Conservation (phyloP, 2,797 vertebrate species). For the Graptemys geographica region DNA sequence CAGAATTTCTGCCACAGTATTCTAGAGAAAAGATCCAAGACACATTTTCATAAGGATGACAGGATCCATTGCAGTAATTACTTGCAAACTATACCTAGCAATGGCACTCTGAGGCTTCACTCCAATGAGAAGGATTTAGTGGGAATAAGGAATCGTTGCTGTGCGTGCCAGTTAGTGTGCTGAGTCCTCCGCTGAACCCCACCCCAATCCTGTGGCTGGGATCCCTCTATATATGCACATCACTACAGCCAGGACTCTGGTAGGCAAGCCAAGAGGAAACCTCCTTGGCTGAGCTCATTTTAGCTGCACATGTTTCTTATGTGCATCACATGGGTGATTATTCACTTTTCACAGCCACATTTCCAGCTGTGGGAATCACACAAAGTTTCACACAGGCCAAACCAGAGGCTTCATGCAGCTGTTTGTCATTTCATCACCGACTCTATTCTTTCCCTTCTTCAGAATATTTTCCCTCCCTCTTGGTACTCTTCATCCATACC, state of each 20-base stretch:
- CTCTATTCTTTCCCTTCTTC: neutral
- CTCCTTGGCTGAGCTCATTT: neutral
- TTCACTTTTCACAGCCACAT: neutral
- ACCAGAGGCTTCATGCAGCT: neutral
- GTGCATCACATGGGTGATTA: neutral
- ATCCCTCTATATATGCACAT: neutral
- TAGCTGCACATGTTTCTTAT: neutral
- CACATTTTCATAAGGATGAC: neutral
- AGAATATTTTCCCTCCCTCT: neutral
- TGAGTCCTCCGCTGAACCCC: neutral
- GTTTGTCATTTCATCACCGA: neutral
- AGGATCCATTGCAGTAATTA: neutral
- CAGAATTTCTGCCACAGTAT: neutral
- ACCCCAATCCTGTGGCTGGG: fast-evolving
- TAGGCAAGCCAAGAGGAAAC: neutral
- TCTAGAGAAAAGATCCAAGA: neutral
- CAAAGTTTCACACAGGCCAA: neutral
- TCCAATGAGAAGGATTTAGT: neutral
- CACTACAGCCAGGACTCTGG: neutral
- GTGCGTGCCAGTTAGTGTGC: neutral
- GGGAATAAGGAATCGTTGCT: neutral
- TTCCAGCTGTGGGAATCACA: neutral
- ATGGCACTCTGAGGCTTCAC: neutral
- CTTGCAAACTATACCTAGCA: neutral
- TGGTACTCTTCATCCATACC: neutral